Evolutionary conservation across 2,888 invertebrate genomes (phyloP).

Genomic region (Tenthredo mesomela): DNA sequence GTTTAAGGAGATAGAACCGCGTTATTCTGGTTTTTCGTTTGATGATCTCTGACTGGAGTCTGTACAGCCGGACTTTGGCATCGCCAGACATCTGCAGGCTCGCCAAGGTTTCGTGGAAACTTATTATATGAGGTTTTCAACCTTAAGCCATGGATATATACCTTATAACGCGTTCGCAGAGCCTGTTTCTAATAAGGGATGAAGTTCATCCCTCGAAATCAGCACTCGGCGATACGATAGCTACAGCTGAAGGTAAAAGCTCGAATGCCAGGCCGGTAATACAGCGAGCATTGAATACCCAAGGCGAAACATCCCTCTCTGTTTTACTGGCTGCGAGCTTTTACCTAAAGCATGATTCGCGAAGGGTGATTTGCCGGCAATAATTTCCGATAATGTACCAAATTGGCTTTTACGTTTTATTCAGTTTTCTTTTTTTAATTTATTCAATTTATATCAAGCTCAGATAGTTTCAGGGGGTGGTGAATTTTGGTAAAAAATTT

Average conservation of each 20-base stretch:
- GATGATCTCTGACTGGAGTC: slow-evolving; percentile 17
- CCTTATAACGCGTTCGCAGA: neutral
- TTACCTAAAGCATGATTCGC: neutral
- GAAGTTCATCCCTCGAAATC: neutral
- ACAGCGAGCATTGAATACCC: slow-evolving; percentile 1
- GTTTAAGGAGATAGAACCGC: neutral
- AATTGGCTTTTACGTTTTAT: neutral
- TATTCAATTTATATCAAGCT: neutral
- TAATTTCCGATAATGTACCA: neutral
- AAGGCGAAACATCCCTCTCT: slow-evolving; percentile 2
- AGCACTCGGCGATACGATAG: neutral
- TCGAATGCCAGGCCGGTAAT: slow-evolving; percentile 14
- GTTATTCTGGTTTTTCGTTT: slow-evolving; percentile 25
- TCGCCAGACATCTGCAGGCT: slow-evolving; percentile 14
- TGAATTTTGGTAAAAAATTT: neutral
- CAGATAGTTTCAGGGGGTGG: neutral
- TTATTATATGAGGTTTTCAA: slow-evolving; percentile 15
- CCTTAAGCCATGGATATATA: neutral
- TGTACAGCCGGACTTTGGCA: slow-evolving; percentile 1
- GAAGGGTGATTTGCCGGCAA: neutral
- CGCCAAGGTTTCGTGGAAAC: slow-evolving; percentile 15
- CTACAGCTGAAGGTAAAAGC: slow-evolving; percentile 1
- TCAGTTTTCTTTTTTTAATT: neutral
- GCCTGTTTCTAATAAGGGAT: neutral
- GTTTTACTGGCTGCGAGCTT: slow-evolving; percentile 27